Conservation (phyloP, 2,113 vertebrate genomes). For the Trogon melanurus region DNA sequence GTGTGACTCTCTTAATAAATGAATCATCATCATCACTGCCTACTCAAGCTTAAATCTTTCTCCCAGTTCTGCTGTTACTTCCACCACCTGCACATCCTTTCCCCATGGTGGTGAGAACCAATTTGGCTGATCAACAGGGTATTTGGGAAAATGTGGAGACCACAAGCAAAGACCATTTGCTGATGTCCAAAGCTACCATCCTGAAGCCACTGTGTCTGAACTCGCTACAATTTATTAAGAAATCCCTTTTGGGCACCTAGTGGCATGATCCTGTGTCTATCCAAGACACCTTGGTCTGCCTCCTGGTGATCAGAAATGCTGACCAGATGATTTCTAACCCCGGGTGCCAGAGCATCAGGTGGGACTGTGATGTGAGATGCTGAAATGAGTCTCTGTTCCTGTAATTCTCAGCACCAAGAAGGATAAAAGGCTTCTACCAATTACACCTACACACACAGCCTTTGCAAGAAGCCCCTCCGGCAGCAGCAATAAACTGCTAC, state of each 20-base stretch:
- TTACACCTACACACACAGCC: not conserved
- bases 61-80: not conserved
- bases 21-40: slow-evolving; percentile 52
- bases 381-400: not conserved
- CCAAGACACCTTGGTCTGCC: not conserved
- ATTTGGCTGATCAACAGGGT: not conserved
- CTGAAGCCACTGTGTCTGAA: not conserved
- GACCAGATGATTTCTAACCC: not conserved
- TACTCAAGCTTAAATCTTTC: slow-evolving; percentile 29
- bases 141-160: not conserved
- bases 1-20: slow-evolving; percentile 49
- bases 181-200: not conserved
- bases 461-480: rapidly evolving
- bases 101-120: not conserved
- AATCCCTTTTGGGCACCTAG: not conserved
- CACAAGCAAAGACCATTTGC: not conserved
- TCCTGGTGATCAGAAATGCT: not conserved
- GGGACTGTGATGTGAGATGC: not conserved
- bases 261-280: not conserved
- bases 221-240: not conserved
- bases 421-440: not conserved
- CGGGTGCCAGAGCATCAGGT: not conserved
- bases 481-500: not conserved
- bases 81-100: slow-evolving; percentile 26
- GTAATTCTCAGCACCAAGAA: not conserved